Conservation (phyloP, 2,888 invertebrate species). For the Stictocephala bisonia region DNA sequence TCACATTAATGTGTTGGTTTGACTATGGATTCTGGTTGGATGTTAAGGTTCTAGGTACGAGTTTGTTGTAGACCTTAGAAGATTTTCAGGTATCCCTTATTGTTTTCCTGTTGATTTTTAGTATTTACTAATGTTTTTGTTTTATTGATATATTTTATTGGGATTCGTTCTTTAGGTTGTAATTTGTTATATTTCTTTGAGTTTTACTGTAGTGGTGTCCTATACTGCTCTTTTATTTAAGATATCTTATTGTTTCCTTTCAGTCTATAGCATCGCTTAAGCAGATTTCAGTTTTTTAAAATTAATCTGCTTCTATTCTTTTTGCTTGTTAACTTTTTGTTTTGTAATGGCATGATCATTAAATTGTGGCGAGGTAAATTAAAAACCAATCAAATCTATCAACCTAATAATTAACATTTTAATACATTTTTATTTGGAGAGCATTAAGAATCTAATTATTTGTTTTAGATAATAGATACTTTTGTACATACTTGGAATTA, state of each 20-base stretch:
- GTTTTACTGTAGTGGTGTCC: slow-evolving; percentile 20
- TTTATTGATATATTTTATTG: slow-evolving; percentile 1
- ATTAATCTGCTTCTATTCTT: slow-evolving; percentile 13
- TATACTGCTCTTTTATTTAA: slow-evolving; percentile 42
- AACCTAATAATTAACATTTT: too few relatives aligned
- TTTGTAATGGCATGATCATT: not conserved
- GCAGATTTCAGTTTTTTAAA: not conserved
- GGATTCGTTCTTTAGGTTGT: not conserved
- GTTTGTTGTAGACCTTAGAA: slow-evolving; percentile 19
- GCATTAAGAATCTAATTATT: too few relatives aligned
- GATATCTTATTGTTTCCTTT: slow-evolving; percentile 15
- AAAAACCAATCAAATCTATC: too few relatives aligned
- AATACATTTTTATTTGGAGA: too few relatives aligned
- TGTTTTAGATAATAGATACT: too few relatives aligned
- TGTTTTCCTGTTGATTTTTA: not conserved
- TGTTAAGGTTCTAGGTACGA: slow-evolving; percentile 30
- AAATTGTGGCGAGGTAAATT: too few relatives aligned
- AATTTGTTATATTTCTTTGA: slow-evolving; percentile 12
- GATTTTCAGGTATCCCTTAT: not conserved
- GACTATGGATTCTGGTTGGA: slow-evolving; percentile 33
- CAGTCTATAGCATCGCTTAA: not conserved
- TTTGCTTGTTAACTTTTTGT: too few relatives aligned
- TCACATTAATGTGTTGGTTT: slow-evolving; percentile 42
- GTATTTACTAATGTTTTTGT: slow-evolving; percentile 2
- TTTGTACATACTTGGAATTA: too few relatives aligned